A percentile compares a stretch with the other conserved stretches of the same genome.
These are phyloP conservation scores for Ophion costatus DNA, from an alignment of 2,888 invertebrate genomes.

Conservation along the genomic window DNA sequence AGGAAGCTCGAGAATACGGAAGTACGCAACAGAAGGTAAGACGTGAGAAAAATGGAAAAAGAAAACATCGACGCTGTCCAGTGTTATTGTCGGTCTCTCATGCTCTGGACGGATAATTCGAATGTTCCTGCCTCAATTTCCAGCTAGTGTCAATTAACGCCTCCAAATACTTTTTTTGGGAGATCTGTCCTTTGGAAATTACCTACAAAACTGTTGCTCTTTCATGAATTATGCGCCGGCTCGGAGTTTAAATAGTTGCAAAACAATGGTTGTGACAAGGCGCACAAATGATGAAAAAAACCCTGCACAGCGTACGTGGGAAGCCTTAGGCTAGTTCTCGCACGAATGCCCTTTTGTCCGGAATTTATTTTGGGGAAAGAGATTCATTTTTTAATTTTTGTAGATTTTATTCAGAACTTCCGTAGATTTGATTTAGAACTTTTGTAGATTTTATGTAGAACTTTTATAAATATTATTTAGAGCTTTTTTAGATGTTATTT, in stretches of 20 bases:
- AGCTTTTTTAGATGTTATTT: too few species aligned
- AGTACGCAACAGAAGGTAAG: slow-evolving; percentile 77
- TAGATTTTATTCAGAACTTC: too few species aligned
- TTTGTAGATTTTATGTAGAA: background rate
- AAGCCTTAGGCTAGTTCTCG: background rate
- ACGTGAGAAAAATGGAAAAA: background rate
- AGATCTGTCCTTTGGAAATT: background rate
- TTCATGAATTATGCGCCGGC: background rate
- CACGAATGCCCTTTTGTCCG: background rate
- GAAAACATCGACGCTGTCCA: background rate
- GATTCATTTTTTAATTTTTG: background rate
- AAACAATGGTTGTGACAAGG: background rate
- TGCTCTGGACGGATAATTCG: background rate
- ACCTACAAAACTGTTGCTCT: background rate
- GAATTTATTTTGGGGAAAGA: background rate
- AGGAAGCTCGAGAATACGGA: slow-evolving; percentile 66
- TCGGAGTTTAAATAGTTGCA: background rate
- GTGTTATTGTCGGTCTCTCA: background rate
- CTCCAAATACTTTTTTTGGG: background rate
- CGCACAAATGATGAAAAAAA: background rate
- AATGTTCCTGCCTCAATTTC: background rate
- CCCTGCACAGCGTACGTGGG: background rate
- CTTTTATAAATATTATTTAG: too few species aligned
- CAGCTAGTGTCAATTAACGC: background rate
- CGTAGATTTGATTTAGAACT: background rate